Evolutionary conservation across 2,888 invertebrate genomes (phyloP).

Genomic region (Noctua pronuba): DNA sequence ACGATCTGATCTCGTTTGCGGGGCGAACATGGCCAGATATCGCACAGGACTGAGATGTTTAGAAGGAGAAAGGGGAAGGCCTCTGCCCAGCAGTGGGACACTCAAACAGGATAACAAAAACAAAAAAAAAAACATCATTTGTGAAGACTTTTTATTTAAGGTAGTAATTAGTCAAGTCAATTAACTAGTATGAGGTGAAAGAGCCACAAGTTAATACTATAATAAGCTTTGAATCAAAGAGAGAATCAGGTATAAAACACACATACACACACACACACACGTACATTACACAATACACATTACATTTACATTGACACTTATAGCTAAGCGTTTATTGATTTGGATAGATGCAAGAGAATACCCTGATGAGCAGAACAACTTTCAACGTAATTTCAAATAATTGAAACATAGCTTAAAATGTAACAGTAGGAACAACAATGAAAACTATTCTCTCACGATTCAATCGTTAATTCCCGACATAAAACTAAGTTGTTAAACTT

Average conservation of each 20-base stretch:
- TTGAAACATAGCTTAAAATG: constrained; percentile 46
- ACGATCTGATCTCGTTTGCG: too few species aligned
- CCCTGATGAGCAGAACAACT: too few species aligned
- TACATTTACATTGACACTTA: background rate
- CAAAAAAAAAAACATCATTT: too few species aligned
- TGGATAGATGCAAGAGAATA: background rate
- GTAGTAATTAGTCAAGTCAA: background rate
- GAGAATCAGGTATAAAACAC: background rate
- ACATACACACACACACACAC: too few species aligned
- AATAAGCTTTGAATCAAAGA: background rate
- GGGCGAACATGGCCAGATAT: too few species aligned
- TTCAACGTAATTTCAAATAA: background rate
- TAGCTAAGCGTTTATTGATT: too few species aligned
- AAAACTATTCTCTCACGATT: constrained; percentile 70
- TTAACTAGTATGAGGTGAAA: background rate
- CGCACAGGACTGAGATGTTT: too few species aligned
- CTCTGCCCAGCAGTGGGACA: too few species aligned
- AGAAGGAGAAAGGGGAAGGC: too few species aligned
- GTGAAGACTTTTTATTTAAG: background rate
- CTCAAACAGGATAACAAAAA: too few species aligned
- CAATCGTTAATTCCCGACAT: constrained; percentile 74
- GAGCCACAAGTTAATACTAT: background rate
- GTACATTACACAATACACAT: too few species aligned
- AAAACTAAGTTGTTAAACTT: constrained; percentile 70
- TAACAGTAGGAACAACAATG: constrained; percentile 56